Conservation (phyloP, 2,797 vertebrate genomes). For the Eidolon dupreanum region DNA sequence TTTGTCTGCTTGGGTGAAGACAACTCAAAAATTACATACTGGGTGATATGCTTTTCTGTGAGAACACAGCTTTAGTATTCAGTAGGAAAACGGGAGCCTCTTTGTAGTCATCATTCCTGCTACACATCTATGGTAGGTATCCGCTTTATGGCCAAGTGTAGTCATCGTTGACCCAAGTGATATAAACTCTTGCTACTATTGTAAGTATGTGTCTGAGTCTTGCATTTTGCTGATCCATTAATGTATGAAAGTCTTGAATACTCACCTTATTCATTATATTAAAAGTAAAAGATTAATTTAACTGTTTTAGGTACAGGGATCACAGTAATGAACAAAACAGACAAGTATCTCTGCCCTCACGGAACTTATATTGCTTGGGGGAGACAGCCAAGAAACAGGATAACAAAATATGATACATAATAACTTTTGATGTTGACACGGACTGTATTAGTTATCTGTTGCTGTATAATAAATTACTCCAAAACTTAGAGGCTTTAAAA, state of each 20-base stretch:
- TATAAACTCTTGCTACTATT: not conserved
- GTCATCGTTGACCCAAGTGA: not conserved
- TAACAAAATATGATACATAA: not conserved
- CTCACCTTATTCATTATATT: not conserved
- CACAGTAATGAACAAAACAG: not conserved
- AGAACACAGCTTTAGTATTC: not conserved
- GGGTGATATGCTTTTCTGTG: not conserved
- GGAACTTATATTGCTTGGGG: not conserved
- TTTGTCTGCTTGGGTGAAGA: not conserved
- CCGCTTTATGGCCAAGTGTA: not conserved
- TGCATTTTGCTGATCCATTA: not conserved
- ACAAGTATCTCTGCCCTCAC: not conserved
- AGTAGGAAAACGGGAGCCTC: not conserved
- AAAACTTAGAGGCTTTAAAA: conserved; percentile 13
- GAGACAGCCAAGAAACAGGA: not conserved
- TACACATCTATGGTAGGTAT: not conserved
- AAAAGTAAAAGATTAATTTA: conserved; percentile 11
- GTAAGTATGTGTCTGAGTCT: not conserved
- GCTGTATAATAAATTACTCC: not conserved
- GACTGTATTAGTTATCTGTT: not conserved
- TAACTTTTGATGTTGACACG: not conserved
- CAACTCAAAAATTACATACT: not conserved
- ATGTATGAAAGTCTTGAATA: not conserved
- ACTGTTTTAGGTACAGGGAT: not conserved
- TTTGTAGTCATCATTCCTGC: not conserved